Evolutionary conservation across 2,797 vertebrate genomes (phyloP).

Genomic region (Sciaenops ocellatus): DNA sequence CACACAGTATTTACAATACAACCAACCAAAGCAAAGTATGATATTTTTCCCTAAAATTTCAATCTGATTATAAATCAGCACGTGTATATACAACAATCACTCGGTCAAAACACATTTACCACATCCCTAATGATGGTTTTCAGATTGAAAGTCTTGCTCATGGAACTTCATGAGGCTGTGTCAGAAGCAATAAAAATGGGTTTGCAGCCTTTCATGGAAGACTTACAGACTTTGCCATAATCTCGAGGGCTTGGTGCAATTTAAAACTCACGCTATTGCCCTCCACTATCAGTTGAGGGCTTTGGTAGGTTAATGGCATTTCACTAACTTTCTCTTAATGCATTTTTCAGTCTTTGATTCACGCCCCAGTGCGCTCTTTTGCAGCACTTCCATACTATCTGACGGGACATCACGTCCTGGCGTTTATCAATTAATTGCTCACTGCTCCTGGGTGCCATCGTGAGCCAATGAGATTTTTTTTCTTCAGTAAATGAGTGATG

Average conservation of each 20-base stretch:
- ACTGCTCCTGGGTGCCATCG: conserved; percentile 79
- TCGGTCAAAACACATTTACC: conserved; percentile 74
- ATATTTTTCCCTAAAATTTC: conserved; percentile 62
- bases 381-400: conserved; percentile 76
- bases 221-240: conserved; percentile 76
- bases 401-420: conserved; percentile 79
- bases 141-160: conserved; percentile 73
- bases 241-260: conserved; percentile 81
- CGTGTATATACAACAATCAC: conserved; percentile 79
- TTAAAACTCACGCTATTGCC: conserved; percentile 80
- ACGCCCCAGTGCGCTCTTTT: conserved; percentile 77
- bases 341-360: conserved; percentile 81
- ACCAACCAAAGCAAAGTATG: conserved; percentile 60
- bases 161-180: conserved; percentile 73
- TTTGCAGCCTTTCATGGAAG: conserved; percentile 75
- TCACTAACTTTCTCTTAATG: conserved; percentile 83
- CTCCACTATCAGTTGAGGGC: conserved; percentile 81
- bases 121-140: conserved; percentile 79
- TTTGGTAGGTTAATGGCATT: conserved; percentile 85
- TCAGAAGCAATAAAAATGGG: conserved; percentile 79
- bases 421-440: conserved; percentile 87
- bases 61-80: conserved; percentile 76
- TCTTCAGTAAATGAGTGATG: conserved; percentile 76
- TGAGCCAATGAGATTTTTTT: conserved; percentile 69
- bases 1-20: conserved; percentile 69